Evolutionary conservation across 35 echinoderm and acorn worm genomes (phyloP), one percentile per base, ranked within the genome.

Genomic region (Stichopus chloronotus): DNA sequence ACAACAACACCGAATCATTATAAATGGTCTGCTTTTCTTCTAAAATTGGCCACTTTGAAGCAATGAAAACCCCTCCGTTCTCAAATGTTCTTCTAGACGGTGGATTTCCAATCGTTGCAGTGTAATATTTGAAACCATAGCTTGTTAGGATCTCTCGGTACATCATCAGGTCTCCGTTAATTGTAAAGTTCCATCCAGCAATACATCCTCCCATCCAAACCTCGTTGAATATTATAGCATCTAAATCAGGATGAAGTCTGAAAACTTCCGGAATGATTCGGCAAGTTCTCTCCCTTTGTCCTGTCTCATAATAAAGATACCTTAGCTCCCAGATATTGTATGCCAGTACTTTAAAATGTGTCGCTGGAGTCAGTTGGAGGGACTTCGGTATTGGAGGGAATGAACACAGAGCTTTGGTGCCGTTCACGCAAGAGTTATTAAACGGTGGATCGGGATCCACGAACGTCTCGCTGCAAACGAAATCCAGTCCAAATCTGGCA

Each of bases 121-220:
- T 98, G 60, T 84, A 98, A 76, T 96, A 78, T 52, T 93, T 90
- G 69, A 96, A 98, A 10, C 97, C 97, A 81, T 96, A 96, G 43
- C 92, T 89, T 3, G 56, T 63, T 4, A 98, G 89, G 23, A 98
- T 98, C 25, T 98, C 95, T 56, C 97, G 91, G 68, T 91, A 78
- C 19, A 87, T 93, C 53, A 98, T 81, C 57, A 76, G 9, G 53
- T 84, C 84, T 12, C 63, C 63, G n/a, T 84, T 88, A 17, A 94
- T 92, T 52, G 87, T 91, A 21, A 92, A 58, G 90, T 94, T 94
- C 78, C 12, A 87, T 52, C 94, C 81, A 4, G 95, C 78, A 55
- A 98, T 94, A 57, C 97, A 98, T 17, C 97, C 97, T 58, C 97
- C 97, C 95, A 98, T 98, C 72, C 96, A 98, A 2, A 88, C 93